Base-by-base conservation (phyloP, 2,888 invertebrate genomes). In the Caenorhabditis sinica region DNA sequence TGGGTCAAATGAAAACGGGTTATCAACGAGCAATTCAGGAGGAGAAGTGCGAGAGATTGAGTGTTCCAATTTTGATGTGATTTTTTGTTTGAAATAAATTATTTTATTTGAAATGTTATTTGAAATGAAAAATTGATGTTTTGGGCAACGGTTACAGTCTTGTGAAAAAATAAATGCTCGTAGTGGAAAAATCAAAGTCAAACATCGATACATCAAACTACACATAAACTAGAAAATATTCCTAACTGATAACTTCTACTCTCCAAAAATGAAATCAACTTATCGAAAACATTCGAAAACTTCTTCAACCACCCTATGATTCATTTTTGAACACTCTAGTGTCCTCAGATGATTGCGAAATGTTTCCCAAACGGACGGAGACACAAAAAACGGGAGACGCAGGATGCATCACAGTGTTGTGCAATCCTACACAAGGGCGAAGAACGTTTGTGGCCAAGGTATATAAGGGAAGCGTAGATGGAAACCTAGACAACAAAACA, bases 1-100 rank as follows among this genome's bases (percentile, higher is more conserved):
- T 89, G 68, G 84, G 86, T 56, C 89, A 89, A 66, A 89, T 89
- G 89, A 89, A 89, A 77, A 76, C 87, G 60, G 89, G 89, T 71
- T 89, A 87, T 68, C 86, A 87, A 40, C 74, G 82, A 75, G 88
- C 85, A 25, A 66, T 76, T 40, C 80, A 84, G 23, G 85, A 85
- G 61, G 74, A 85, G 72, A 82, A 72, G 61, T 80, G 75, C 53
- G 84, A 84, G 43, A 40, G 84, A 66, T 51, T 84, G 30, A 81
- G 81, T 40, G 84, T 84, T 15, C 84, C 84, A 2, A 65, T 81
- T 58, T 49, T 84, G n/a, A 81, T 81, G 80, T 81, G 61, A 76
- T 60, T 40, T 28, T 65, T 5, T 61, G n/a, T 20, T 13, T 43
- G n/a, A n/a, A n/a, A n/a, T n/a, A n/a, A n/a, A n/a, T n/a, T n/a